Evolutionary conservation across 2,888 invertebrate species (phyloP).

Genomic region (Nomada ruficornis): DNA sequence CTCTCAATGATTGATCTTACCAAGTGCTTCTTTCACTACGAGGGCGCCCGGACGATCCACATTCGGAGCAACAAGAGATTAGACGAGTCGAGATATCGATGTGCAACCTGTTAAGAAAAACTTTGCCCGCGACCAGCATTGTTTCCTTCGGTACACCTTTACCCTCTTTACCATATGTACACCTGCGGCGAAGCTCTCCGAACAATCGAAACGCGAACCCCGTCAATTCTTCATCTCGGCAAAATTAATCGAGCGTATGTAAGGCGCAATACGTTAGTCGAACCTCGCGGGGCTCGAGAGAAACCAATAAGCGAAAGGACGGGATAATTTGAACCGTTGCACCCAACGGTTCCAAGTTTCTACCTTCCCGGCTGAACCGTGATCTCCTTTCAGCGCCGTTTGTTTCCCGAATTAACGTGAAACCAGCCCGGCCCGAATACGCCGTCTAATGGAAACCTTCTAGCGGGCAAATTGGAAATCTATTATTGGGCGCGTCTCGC

Average conservation of each 20-base stretch:
- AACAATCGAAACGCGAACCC: no score
- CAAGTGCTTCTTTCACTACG: conserved; percentile 64
- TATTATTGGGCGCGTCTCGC: conserved; percentile 60
- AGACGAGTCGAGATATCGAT: conserved; percentile 66
- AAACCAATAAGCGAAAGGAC: background rate
- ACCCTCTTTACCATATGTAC: no score
- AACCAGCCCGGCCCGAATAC: conserved; percentile 14
- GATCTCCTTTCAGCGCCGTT: conserved; percentile 19
- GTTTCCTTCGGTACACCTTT: background rate
- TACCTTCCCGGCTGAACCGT: background rate
- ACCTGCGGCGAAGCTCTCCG: no score
- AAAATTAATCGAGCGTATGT: no score
- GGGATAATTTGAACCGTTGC: background rate
- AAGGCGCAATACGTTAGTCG: no score
- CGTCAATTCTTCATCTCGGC: no score
- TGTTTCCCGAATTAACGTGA: conserved; percentile 46
- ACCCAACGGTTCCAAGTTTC: background rate
- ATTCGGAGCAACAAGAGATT: conserved; percentile 74
- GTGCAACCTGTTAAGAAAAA: conserved; percentile 37
- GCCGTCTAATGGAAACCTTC: conserved; percentile 61
- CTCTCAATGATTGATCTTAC: conserved; percentile 78
- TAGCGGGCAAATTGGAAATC: conserved; percentile 58
- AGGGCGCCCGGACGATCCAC: conserved; percentile 65
- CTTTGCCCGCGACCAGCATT: background rate
- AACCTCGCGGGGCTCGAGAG: no score